Evolutionary conservation across 2,797 vertebrate genomes (phyloP).

Genomic region (Pogoniulus pusillus): DNA sequence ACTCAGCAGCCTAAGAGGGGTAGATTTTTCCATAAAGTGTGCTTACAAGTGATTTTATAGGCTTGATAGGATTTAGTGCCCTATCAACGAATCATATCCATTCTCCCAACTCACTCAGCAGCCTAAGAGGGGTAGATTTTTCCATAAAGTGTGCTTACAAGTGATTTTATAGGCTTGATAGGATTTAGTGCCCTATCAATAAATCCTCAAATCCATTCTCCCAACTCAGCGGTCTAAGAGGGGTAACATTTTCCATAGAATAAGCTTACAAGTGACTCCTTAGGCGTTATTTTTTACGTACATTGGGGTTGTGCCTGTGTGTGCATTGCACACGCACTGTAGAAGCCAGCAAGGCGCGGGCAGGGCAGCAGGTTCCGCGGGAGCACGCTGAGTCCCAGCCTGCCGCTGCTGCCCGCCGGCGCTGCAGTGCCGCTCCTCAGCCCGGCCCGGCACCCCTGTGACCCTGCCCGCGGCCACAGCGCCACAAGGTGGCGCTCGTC

Average conservation of each 20-base stretch:
- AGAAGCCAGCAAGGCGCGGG: not conserved
- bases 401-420: not conserved
- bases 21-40: not conserved
- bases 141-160: not conserved
- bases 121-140: not conserved
- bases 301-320: not conserved
- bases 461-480: not conserved
- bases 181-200: not conserved
- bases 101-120: not conserved
- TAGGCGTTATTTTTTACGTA: not conserved
- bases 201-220: not conserved
- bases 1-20: not conserved
- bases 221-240: not conserved
- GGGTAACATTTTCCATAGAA: not conserved
- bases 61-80: not conserved
- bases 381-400: not conserved
- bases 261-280: not conserved
- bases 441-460: not conserved
- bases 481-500: slow-evolving; percentile 50
- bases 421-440: fast-evolving
- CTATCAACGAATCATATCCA: not conserved
- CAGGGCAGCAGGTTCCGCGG: not conserved
- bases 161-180: not conserved
- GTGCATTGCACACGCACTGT: fast-evolving
- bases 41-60: not conserved